Conservation (phyloP, 2,888 invertebrate genomes). For the Cyrtodaria siliqua region DNA sequence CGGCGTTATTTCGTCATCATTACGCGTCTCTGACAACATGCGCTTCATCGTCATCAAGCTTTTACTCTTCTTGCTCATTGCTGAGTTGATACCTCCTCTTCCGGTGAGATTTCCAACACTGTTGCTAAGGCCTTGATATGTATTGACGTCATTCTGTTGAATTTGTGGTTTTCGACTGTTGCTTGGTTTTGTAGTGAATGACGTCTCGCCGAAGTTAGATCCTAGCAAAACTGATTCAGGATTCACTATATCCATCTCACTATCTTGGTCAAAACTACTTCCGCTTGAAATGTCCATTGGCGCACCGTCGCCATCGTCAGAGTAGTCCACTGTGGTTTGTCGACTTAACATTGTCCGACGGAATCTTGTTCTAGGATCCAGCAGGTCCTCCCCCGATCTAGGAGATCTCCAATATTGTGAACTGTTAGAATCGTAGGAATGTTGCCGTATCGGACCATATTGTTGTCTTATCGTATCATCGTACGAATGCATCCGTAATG, state of each 20-base stretch:
- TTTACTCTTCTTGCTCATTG: constrained; percentile 64
- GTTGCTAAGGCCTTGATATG: constrained; percentile 46
- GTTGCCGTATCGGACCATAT: constrained; percentile 29
- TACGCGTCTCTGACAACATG: constrained; percentile 38
- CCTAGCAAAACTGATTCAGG: constrained; percentile 30
- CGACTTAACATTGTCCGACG: constrained; percentile 44
- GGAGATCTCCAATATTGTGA: constrained; percentile 38
- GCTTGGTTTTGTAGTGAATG: constrained; percentile 25
- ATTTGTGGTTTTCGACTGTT: constrained; percentile 14
- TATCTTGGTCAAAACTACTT: constrained; percentile 49
- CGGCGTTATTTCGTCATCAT: constrained; percentile 50
- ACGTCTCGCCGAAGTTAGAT: constrained; percentile 25
- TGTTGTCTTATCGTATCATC: constrained; percentile 10
- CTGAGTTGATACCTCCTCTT: constrained; percentile 15
- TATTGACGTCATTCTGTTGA: constrained; percentile 36
- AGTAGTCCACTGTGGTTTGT: constrained; percentile 51
- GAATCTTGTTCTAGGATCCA: constrained; percentile 41
- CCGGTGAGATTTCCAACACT: constrained; percentile 62
- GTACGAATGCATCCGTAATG: constrained; percentile 36
- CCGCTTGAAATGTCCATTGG: constrained; percentile 23
- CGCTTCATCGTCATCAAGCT: constrained; percentile 69
- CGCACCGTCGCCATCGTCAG: constrained; percentile 42
- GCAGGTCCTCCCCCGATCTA: constrained; percentile 38
- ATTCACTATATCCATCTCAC: constrained; percentile 23
- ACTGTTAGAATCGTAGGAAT: constrained; percentile 46